These are phyloP conservation scores for Dasypus novemcinctus DNA, from an alignment of 2,113 vertebrate genomes.

Conservation along the genomic window DNA sequence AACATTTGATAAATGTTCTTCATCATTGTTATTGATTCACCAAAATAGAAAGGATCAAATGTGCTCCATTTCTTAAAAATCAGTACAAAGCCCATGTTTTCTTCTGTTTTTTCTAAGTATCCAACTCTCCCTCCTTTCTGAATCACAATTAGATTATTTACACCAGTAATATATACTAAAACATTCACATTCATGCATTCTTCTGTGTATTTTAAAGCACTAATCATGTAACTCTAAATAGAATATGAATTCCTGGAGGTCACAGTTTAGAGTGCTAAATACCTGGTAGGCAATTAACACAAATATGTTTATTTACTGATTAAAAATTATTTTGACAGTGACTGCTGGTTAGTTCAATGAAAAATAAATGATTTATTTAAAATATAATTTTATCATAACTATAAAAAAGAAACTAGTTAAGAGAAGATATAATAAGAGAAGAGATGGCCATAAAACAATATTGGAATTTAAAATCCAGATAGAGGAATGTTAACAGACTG, in stretches of 20 bases:
- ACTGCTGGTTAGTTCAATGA: neutral
- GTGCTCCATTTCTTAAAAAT: neutral
- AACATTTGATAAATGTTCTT: neutral
- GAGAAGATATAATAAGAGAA: neutral
- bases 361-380: neutral
- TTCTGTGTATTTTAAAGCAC: neutral
- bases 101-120: neutral
- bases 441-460: neutral
- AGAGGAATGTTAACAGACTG: neutral
- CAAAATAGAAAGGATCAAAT: neutral
- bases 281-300: neutral
- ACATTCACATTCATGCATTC: neutral
- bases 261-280: neutral
- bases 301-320: neutral
- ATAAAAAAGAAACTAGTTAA: slow-evolving; percentile 2
- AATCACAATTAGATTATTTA: neutral
- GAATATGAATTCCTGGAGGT: neutral
- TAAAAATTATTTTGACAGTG: neutral
- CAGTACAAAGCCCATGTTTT: neutral
- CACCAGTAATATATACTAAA: neutral
- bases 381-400: neutral
- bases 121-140: neutral
- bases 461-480: neutral
- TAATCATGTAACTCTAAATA: neutral
- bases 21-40: neutral